Percentiles rank a stretch among this genome's conserved stretches.
Conservation (phyloP, 2,797 vertebrate genomes). For the Tympanoctomys barrerae region DNA sequence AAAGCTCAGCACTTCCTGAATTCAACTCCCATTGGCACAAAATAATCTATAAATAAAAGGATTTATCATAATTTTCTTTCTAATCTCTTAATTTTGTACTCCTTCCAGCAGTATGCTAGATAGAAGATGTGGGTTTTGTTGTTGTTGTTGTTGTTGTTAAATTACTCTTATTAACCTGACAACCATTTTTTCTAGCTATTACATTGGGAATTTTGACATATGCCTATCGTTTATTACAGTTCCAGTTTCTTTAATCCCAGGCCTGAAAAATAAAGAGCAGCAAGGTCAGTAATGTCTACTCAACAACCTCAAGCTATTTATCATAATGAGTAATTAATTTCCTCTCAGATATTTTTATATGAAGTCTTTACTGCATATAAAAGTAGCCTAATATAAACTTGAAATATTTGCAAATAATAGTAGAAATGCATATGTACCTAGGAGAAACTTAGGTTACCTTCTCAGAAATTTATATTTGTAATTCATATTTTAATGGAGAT, state of each 20-base stretch:
- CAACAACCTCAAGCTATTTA: neutral
- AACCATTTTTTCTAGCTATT: slow-evolving; percentile 17
- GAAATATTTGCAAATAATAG: slow-evolving; percentile 18
- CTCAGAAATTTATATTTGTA: neutral
- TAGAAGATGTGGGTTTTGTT: neutral
- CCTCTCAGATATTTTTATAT: slow-evolving; percentile 33
- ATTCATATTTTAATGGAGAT: slow-evolving; percentile 25
- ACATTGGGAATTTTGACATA: neutral
- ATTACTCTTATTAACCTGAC: neutral
- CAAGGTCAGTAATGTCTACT: neutral
- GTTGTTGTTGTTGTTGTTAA: slow-evolving; percentile 19
- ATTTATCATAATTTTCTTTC: neutral
- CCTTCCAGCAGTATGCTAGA: neutral
- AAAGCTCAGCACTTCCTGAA: neutral
- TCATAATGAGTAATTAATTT: slow-evolving; percentile 65
- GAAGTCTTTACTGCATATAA: neutral
- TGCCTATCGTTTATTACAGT: neutral
- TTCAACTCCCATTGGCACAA: neutral
- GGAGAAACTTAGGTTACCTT: neutral
- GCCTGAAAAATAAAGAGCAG: neutral
- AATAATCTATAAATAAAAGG: neutral
- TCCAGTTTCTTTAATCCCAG: neutral
- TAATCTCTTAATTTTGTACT: neutral
- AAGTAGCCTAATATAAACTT: slow-evolving; percentile 40
- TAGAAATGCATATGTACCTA: neutral